phyloP scores from a whole-genome alignment of 2,888 invertebrate genomes.

The Stenichneumon culpator region DNA sequence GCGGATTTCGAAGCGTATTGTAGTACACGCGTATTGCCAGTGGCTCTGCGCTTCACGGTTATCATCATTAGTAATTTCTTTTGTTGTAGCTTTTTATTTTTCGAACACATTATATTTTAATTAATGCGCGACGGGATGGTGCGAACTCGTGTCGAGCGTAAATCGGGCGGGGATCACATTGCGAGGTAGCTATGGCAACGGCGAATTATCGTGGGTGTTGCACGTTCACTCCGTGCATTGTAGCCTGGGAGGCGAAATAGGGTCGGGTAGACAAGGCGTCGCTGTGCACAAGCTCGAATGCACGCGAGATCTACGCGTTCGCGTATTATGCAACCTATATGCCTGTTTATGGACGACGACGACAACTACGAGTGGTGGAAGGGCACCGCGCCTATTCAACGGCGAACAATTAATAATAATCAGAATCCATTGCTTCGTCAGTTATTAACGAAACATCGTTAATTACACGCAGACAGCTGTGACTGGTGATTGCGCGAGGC shows the following conservation, averaged over 20 bases:
- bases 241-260: slow-evolving; percentile 26
- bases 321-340: slow-evolving; percentile 31
- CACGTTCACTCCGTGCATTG: slow-evolving; percentile 48
- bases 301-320: slow-evolving; percentile 59
- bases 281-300: slow-evolving; percentile 52
- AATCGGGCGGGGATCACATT: slow-evolving; percentile 52
- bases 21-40: background rate
- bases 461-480: slow-evolving; percentile 62
- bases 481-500: slow-evolving; percentile 37
- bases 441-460: slow-evolving; percentile 65
- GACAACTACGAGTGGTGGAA: slow-evolving; percentile 34
- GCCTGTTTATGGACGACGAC: slow-evolving; percentile 18
- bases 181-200: slow-evolving; percentile 50
- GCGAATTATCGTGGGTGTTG: slow-evolving; percentile 59
- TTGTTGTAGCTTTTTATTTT: background rate
- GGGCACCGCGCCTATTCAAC: slow-evolving; percentile 44
- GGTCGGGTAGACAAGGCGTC: slow-evolving; percentile 36
- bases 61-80: background rate
- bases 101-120: background rate
- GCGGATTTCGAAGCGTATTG: background rate
- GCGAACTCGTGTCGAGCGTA: slow-evolving; percentile 27
- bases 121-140: slow-evolving; percentile 17
- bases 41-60: background rate
- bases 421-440: slow-evolving; percentile 51
- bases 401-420: slow-evolving; percentile 64